These are phyloP conservation scores for Pteromalus puparum DNA, from an alignment of 1,140 invertebrate species.

Conservation along the genomic window DNA sequence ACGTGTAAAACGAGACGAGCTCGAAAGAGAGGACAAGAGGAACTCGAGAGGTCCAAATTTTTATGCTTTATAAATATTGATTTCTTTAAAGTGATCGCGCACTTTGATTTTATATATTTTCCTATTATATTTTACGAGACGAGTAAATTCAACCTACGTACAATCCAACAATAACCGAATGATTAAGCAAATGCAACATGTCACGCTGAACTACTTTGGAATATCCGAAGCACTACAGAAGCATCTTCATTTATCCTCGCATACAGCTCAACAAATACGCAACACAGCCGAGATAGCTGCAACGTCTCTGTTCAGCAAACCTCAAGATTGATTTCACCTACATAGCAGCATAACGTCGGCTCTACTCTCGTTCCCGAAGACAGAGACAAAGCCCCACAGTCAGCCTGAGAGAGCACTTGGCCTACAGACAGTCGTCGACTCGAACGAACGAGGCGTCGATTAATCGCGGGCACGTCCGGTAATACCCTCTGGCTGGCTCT, in stretches of 20 bases:
- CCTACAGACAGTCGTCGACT: slow-evolving; percentile 12
- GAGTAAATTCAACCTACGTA: too few species aligned
- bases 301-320: slow-evolving; percentile 2
- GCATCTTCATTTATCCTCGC: not conserved
- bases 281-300: not conserved
- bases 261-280: not conserved
- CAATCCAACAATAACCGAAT: too few species aligned
- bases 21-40: not conserved
- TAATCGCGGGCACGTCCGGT: slow-evolving; percentile 31
- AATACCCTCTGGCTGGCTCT: slow-evolving; percentile 20
- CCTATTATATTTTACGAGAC: too few species aligned
- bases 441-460: slow-evolving; percentile 37
- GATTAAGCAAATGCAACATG: too few species aligned
- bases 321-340: slow-evolving; percentile 6
- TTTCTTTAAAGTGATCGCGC: too few species aligned
- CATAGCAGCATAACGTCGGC: not conserved
- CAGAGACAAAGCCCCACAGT: slow-evolving; percentile 22
- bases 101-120: too few species aligned
- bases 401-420: not conserved
- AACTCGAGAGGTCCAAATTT: too few species aligned
- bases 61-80: too few species aligned
- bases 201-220: not conserved
- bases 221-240: not conserved
- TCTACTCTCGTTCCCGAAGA: not conserved
- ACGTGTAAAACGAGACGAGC: not conserved